Evolutionary conservation across 2,888 invertebrate species (phyloP).

Genomic region (Oligia latruncula): DNA sequence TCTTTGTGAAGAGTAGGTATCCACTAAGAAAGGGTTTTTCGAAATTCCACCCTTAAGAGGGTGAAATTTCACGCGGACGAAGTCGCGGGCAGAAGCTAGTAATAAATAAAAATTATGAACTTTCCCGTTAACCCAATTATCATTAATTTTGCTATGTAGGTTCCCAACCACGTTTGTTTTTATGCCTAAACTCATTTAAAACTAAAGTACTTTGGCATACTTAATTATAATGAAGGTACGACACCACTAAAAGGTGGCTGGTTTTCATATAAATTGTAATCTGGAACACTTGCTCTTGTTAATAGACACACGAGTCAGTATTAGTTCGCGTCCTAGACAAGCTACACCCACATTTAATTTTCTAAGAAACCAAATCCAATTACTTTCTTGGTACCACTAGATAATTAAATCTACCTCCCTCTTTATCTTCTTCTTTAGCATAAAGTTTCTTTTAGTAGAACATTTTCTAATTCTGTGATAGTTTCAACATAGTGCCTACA

Average conservation of each 20-base stretch:
- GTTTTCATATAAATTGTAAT: constrained; percentile 29
- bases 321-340: constrained; percentile 25
- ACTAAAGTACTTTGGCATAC: not conserved
- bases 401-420: constrained; percentile 49
- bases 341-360: constrained; percentile 49
- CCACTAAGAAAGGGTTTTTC: too few species aligned
- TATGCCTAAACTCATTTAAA: not conserved
- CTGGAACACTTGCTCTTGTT: constrained; percentile 24
- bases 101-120: not conserved
- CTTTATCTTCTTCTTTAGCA: constrained; percentile 19
- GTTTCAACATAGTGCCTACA: constrained; percentile 30
- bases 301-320: constrained; percentile 20
- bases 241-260: constrained; percentile 11
- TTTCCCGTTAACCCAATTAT: not conserved
- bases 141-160: not conserved
- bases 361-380: constrained; percentile 63
- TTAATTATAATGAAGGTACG: constrained; percentile 2
- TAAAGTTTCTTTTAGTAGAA: constrained; percentile 20
- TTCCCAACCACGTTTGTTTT: not conserved
- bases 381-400: constrained; percentile 49
- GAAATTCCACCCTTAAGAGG: too few species aligned
- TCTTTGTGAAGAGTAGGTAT: too few species aligned
- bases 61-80: too few species aligned
- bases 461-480: constrained; percentile 35
- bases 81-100: too few species aligned